These are phyloP conservation scores for Siniperca obscura DNA, from an alignment of 2,797 vertebrate genomes.

Conservation along the genomic window DNA sequence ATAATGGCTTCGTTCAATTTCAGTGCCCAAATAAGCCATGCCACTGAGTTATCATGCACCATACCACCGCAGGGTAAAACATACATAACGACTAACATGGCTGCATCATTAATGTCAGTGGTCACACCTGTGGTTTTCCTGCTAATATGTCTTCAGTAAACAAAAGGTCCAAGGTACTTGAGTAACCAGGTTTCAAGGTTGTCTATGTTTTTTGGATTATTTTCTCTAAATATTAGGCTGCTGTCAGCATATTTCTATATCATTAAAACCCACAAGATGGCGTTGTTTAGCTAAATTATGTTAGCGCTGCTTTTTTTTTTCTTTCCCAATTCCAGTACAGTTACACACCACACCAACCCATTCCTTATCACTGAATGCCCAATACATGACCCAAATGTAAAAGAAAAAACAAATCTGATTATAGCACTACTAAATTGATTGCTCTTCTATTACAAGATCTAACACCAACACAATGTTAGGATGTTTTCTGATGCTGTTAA, in stretches of 20 bases:
- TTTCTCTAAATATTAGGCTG: neutral
- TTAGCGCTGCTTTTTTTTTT: neutral
- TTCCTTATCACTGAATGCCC: neutral
- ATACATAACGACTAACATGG: neutral
- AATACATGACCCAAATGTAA: neutral
- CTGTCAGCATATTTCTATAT: neutral
- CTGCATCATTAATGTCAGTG: fast-evolving
- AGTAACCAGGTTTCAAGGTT: neutral
- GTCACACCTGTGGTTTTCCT: neutral
- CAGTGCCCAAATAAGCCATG: neutral
- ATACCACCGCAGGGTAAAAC: too few species aligned
- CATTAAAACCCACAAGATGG: conserved; percentile 59
- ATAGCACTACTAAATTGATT: neutral
- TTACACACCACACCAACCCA: neutral
- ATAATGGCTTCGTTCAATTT: neutral
- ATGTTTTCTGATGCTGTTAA: neutral
- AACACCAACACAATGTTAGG: neutral
- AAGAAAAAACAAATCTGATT: too few species aligned
- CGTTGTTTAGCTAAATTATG: conserved; percentile 37
- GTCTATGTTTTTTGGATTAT: neutral
- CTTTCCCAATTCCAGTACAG: neutral
- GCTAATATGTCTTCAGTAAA: neutral
- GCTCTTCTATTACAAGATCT: neutral
- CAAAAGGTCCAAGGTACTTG: too few species aligned
- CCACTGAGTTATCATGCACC: neutral